Conservation (phyloP, 2,797 vertebrate genomes). For the Crax fasciolata region DNA sequence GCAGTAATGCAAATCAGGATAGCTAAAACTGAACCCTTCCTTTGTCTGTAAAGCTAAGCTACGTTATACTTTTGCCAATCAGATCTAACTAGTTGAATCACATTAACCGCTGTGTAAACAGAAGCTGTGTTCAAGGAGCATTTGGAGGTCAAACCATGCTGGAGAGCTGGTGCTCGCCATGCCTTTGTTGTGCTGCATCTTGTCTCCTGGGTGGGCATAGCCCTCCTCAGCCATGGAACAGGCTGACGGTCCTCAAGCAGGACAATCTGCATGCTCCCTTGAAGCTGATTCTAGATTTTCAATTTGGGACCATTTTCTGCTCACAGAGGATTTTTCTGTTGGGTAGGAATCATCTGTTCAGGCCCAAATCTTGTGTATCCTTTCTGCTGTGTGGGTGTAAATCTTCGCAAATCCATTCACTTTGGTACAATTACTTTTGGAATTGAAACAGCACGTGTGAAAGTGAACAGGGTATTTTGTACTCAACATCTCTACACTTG, state of each 20-base stretch:
- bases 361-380: background rate
- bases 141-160: background rate
- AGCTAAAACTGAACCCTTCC: slow-evolving; percentile 8
- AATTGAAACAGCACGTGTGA: background rate
- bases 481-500: background rate
- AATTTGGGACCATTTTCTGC: background rate
- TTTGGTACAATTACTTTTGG: slow-evolving; percentile 9
- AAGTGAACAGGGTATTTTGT: background rate
- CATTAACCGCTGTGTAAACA: background rate
- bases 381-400: background rate
- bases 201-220: background rate
- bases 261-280: background rate
- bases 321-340: background rate
- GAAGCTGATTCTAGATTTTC: background rate
- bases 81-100: background rate
- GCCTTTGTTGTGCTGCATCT: background rate
- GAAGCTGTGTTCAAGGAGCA: background rate
- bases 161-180: background rate
- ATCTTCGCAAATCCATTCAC: slow-evolving; percentile 3
- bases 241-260: background rate
- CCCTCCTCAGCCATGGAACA: background rate
- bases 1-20: background rate
- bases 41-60: background rate
- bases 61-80: background rate
- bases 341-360: background rate